phyloP scores from a whole-genome alignment of 2,113 vertebrate species.

The Sinocyclocheilus maitianheensis region DNA sequence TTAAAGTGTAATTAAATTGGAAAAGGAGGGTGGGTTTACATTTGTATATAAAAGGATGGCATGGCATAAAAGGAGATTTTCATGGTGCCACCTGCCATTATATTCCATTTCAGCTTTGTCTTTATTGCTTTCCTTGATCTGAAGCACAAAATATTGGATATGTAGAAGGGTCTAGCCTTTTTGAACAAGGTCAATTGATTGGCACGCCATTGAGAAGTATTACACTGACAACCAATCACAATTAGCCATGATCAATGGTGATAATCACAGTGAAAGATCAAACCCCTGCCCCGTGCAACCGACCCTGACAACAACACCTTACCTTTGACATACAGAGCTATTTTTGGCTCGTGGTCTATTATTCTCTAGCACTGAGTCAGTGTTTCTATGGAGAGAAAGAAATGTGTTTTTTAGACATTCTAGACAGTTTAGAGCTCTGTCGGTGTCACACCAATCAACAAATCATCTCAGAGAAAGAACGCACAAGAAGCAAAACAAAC shows the following conservation, averaged over 20 bases:
- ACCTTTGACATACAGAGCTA: background rate
- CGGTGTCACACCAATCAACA: background rate
- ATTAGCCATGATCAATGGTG: slow-evolving; percentile 67
- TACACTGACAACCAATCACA: slow-evolving; percentile 68
- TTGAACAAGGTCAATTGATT: slow-evolving; percentile 71
- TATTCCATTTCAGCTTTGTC: background rate
- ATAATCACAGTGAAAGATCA: slow-evolving; percentile 62
- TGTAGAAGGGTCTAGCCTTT: slow-evolving; percentile 61
- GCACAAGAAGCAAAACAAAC: background rate
- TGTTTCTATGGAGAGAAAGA: background rate
- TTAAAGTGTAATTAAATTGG: slow-evolving; percentile 61
- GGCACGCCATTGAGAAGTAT: slow-evolving; percentile 62
- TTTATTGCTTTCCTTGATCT: background rate
- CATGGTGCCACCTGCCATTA: background rate
- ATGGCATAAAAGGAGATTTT: background rate
- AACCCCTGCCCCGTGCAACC: slow-evolving; percentile 39
- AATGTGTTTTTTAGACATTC: background rate
- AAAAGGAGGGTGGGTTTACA: background rate
- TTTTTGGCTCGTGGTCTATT: slow-evolving; percentile 37
- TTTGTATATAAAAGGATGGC: background rate
- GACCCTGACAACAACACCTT: background rate
- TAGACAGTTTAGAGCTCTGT: slow-evolving; percentile 21
- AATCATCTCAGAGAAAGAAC: background rate
- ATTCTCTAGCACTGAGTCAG: slow-evolving; percentile 20
- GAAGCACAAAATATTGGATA: slow-evolving; percentile 44